phyloP scores from a whole-genome alignment of 2,113 vertebrate genomes.

The Accipiter virgatus region DNA sequence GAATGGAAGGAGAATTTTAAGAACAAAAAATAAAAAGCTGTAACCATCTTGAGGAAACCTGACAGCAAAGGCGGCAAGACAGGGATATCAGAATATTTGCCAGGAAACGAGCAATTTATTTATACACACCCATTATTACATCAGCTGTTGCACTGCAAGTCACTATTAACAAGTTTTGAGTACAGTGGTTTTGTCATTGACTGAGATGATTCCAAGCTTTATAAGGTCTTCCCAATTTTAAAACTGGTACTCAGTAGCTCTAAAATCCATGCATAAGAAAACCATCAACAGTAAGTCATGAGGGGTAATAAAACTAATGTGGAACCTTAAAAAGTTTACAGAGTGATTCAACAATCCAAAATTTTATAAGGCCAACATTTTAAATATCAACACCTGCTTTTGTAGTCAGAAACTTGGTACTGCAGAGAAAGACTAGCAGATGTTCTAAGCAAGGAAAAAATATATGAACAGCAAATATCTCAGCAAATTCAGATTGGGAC shows the following conservation, averaged over 20 bases:
- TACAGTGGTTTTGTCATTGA: not conserved
- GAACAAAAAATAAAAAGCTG: not conserved
- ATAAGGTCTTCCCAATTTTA: not conserved
- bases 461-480: not conserved
- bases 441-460: not conserved
- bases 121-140: conserved; percentile 36
- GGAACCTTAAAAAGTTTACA: not conserved
- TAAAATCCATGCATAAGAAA: not conserved
- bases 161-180: not conserved
- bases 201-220: not conserved
- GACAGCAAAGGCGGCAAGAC: not conserved
- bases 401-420: not conserved
- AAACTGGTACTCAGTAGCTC: not conserved
- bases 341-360: not conserved
- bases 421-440: not conserved
- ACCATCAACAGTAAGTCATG: not conserved
- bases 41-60: not conserved
- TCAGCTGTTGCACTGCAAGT: not conserved
- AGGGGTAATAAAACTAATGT: not conserved
- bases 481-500: not conserved
- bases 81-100: not conserved
- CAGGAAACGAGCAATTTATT: not conserved
- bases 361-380: not conserved
- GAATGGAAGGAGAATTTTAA: not conserved
- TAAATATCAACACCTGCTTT: not conserved